A percentile compares a stretch with the other conserved stretches of the same genome.
Conservation (phyloP, 2,113 vertebrate species). For the Theristicus caerulescens region DNA sequence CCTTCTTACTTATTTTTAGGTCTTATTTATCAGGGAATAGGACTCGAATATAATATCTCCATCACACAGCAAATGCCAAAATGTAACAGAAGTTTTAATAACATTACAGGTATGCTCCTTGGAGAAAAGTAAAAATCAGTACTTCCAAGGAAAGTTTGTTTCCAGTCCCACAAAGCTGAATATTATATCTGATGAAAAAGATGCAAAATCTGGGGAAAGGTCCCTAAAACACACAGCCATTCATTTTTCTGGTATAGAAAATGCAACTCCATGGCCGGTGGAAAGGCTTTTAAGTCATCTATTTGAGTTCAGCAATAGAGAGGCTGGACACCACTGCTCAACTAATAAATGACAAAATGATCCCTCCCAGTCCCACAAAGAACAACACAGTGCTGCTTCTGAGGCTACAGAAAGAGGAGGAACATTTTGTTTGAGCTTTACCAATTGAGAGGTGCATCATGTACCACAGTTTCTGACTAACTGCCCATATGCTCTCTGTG, state of each 20-base stretch:
- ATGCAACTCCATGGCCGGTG: not conserved
- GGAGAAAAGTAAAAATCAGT: not conserved
- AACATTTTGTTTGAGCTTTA: not conserved
- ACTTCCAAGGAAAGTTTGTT: not conserved
- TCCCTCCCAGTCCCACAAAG: not conserved
- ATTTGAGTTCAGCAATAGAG: not conserved
- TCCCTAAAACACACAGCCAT: not conserved
- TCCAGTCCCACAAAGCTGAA: not conserved
- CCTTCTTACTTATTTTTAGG: not conserved
- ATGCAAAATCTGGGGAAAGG: not conserved
- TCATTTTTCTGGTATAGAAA: not conserved
- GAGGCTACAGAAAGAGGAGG: not conserved
- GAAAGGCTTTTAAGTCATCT: not conserved
- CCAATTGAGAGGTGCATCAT: not conserved
- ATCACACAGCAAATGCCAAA: not conserved
- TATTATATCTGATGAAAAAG: not conserved
- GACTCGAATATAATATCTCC: not conserved
- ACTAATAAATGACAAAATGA: not conserved
- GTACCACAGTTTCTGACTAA: not conserved
- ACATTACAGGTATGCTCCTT: not conserved
- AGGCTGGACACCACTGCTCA: not conserved
- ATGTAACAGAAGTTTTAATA: not conserved
- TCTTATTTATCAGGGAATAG: not conserved
- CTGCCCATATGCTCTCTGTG: not conserved
- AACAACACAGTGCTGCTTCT: not conserved